Conservation (phyloP, 2,888 invertebrate species). For the Ormyrus rosae region DNA sequence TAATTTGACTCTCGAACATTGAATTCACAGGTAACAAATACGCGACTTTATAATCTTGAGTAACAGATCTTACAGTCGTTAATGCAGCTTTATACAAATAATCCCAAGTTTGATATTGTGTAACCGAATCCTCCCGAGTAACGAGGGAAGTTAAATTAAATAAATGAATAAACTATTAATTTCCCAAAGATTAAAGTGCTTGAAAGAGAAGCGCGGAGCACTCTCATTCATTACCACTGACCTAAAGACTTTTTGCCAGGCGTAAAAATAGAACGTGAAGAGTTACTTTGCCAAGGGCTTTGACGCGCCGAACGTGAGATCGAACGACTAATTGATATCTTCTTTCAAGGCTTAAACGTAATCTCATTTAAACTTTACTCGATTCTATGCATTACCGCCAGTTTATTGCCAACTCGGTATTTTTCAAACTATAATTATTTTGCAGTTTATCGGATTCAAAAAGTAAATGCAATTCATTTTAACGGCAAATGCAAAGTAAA, state of each 20-base stretch:
- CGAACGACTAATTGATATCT: conserved; percentile 35
- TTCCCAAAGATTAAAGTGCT: conserved; percentile 5
- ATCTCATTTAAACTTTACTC: too few relatives aligned
- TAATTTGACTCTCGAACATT: too few relatives aligned
- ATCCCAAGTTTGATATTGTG: neutral
- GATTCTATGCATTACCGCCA: too few relatives aligned
- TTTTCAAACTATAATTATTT: too few relatives aligned
- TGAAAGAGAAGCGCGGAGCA: conserved; percentile 15
- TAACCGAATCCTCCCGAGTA: neutral
- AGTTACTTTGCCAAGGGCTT: conserved; percentile 43
- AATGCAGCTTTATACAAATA: too few relatives aligned
- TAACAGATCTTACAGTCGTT: too few relatives aligned
- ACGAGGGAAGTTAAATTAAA: conserved; percentile 14
- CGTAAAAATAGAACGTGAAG: conserved; percentile 44
- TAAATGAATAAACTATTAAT: conserved; percentile 35
- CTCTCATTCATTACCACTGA: conserved; percentile 46
- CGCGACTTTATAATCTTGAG: too few relatives aligned
- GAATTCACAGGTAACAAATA: too few relatives aligned
- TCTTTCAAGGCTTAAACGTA: conserved; percentile 30
- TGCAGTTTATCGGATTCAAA: too few relatives aligned
- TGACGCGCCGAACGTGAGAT: neutral
- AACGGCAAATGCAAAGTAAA: too few relatives aligned
- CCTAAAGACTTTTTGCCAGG: conserved; percentile 45
- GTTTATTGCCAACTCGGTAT: too few relatives aligned
- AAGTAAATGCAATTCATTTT: too few relatives aligned